Conservation (phyloP, 2,888 invertebrate species). For the Nezara viridula region DNA sequence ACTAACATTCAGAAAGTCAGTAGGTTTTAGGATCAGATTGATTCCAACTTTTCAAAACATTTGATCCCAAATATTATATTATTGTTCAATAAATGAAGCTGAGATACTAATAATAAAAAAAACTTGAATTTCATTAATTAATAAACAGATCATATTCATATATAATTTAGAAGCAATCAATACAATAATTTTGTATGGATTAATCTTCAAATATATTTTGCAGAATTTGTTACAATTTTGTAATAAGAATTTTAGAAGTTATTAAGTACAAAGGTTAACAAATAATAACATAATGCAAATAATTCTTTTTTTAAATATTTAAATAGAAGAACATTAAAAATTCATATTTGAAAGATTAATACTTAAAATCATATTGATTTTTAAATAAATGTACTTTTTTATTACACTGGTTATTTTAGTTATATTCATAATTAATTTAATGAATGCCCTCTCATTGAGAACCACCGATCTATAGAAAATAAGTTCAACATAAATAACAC, state of each 20-base stretch:
- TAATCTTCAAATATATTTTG: not conserved
- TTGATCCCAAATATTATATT: not conserved
- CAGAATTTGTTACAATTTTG: not conserved
- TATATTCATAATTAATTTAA: not conserved
- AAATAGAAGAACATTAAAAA: not conserved
- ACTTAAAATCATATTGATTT: not conserved
- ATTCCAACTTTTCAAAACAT: not conserved
- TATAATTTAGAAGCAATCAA: not conserved
- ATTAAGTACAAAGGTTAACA: not conserved
- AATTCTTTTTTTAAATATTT: not conserved
- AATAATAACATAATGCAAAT: not conserved
- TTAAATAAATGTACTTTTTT: not conserved
- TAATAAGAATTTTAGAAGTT: not conserved
- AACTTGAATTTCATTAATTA: not conserved
- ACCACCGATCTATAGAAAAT: slow-evolving; percentile 2
- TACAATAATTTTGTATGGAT: not conserved
- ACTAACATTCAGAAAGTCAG: not conserved
- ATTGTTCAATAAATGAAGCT: not conserved
- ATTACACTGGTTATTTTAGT: not conserved
- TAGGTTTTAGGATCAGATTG: not conserved
- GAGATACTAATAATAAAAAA: not conserved
- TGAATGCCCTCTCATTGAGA: slow-evolving; percentile 7
- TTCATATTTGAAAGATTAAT: no score
- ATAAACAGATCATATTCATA: not conserved
- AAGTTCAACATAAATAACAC: slow-evolving; percentile 3